These are phyloP conservation scores for Acridotheres tristis DNA, from an alignment of 2,797 vertebrate genomes.

Conservation along the genomic window DNA sequence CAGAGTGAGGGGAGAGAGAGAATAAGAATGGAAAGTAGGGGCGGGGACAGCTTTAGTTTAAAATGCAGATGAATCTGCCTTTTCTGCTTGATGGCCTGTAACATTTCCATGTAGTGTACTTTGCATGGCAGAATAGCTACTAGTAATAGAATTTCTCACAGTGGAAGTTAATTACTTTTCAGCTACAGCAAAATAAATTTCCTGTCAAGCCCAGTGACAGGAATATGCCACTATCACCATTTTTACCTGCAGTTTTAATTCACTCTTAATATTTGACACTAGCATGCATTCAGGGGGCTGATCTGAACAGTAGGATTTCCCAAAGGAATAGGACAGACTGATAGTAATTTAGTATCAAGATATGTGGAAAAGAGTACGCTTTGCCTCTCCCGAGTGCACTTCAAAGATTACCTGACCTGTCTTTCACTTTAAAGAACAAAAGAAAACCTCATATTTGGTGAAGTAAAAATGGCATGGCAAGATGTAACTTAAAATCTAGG, in stretches of 20 bases:
- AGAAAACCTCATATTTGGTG: background rate
- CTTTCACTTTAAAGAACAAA: constrained; percentile 19
- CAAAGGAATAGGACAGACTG: background rate
- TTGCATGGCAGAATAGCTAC: constrained; percentile 91
- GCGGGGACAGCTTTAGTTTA: constrained; percentile 85
- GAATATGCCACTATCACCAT: constrained; percentile 75
- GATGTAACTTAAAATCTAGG: background rate
- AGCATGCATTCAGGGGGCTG: constrained; percentile 59
- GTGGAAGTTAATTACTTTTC: constrained; percentile 95
- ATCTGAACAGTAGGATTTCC: constrained; percentile 55
- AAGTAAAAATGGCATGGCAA: background rate
- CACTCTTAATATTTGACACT: constrained; percentile 79
- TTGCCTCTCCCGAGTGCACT: background rate
- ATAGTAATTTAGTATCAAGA: constrained; percentile 1
- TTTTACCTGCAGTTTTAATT: constrained; percentile 86
- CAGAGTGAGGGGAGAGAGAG: constrained; percentile 67
- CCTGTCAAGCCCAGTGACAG: constrained; percentile 79
- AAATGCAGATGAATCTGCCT: constrained; percentile 89
- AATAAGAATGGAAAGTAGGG: constrained; percentile 73
- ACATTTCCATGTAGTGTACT: constrained; percentile 91
- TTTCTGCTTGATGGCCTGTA: constrained; percentile 94
- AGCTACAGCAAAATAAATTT: constrained; percentile 83
- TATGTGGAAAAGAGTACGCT: background rate
- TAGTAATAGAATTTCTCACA: constrained; percentile 93
- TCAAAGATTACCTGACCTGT: constrained; percentile 43